Percentiles rank a stretch among this genome's conserved stretches.
phyloP scores from a whole-genome alignment of 2,888 invertebrate genomes.

The Phanerotoma sp. region DNA sequence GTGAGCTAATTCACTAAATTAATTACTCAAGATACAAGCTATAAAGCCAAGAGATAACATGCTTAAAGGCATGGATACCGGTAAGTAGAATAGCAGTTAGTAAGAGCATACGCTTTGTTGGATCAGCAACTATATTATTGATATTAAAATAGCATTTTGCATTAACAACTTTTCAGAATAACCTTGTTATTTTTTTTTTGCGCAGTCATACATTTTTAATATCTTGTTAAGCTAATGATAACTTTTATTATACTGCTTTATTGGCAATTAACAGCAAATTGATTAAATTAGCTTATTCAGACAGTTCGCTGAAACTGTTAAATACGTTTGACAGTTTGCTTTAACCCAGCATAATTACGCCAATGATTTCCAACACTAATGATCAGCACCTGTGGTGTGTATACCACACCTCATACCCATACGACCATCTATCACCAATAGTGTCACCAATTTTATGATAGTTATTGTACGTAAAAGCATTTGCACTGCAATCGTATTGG shows the following conservation, averaged over 20 bases:
- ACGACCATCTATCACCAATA: not conserved
- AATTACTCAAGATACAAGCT: slow-evolving; percentile 27
- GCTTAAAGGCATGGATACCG: too few species aligned
- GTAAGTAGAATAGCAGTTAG: too few species aligned
- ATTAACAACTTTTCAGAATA: too few species aligned
- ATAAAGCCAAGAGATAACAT: slow-evolving; percentile 10
- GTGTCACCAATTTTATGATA: too few species aligned
- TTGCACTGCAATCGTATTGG: slow-evolving; percentile 9
- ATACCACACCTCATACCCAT: not conserved
- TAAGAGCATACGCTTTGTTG: too few species aligned
- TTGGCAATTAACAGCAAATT: slow-evolving; percentile 1
- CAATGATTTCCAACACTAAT: slow-evolving; percentile 43
- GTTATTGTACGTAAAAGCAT: not conserved
- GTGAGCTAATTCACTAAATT: slow-evolving; percentile 26
- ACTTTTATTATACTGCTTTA: not conserved
- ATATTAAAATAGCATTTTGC: too few species aligned
- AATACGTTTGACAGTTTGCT: slow-evolving; percentile 31
- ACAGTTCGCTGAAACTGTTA: not conserved
- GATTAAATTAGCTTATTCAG: slow-evolving; percentile 14
- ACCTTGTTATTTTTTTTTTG: too few species aligned
- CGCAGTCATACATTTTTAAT: too few species aligned
- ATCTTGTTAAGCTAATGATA: not conserved
- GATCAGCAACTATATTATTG: too few species aligned
- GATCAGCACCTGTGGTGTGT: slow-evolving; percentile 33
- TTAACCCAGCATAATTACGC: slow-evolving; percentile 35